A percentile compares a stretch with the other conserved stretches of the same genome.
phyloP scores from a whole-genome alignment of 2,888 invertebrate genomes.

The Himalopsyche tibetana region DNA sequence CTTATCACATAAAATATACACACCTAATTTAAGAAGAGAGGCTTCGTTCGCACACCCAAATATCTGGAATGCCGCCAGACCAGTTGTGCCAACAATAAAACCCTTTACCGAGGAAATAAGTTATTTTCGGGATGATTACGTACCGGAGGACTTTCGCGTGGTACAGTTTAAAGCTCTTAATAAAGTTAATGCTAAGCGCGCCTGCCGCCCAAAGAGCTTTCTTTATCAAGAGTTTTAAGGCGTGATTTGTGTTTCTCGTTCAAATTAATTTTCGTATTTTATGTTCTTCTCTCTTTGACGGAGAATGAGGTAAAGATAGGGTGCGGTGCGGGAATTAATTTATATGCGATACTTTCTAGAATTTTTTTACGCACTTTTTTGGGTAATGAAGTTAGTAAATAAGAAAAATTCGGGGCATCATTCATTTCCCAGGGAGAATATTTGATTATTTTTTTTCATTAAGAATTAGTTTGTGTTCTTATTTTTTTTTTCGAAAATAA shows the following conservation, averaged over 20 bases:
- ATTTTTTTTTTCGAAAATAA: too few relatives aligned
- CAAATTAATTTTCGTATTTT: conserved; percentile 63
- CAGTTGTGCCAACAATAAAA: conserved; percentile 41
- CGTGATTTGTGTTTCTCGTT: conserved; percentile 62
- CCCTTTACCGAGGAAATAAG: conserved; percentile 41
- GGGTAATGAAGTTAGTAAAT: conserved; percentile 15
- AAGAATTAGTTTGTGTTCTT: too few relatives aligned
- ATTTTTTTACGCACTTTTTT: conserved; percentile 7
- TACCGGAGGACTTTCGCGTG: conserved; percentile 45
- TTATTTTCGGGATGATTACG: conserved; percentile 51
- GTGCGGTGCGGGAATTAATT: conserved; percentile 24
- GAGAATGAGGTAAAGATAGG: conserved; percentile 6
- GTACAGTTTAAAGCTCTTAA: conserved; percentile 58
- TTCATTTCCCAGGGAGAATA: not conserved
- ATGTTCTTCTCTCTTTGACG: conserved; percentile 44
- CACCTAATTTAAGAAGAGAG: conserved; percentile 56
- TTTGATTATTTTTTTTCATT: not conserved
- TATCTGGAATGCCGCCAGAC: conserved; percentile 56
- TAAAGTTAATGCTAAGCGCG: conserved; percentile 60
- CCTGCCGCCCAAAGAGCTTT: conserved; percentile 50
- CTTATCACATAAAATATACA: conserved; percentile 64
- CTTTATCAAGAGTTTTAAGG: conserved; percentile 59
- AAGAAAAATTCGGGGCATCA: not conserved
- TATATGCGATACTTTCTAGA: conserved; percentile 36
- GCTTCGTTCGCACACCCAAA: conserved; percentile 41